phyloP scores from a whole-genome alignment of 2,797 vertebrate genomes.

The Melanotaenia pygmaea region DNA sequence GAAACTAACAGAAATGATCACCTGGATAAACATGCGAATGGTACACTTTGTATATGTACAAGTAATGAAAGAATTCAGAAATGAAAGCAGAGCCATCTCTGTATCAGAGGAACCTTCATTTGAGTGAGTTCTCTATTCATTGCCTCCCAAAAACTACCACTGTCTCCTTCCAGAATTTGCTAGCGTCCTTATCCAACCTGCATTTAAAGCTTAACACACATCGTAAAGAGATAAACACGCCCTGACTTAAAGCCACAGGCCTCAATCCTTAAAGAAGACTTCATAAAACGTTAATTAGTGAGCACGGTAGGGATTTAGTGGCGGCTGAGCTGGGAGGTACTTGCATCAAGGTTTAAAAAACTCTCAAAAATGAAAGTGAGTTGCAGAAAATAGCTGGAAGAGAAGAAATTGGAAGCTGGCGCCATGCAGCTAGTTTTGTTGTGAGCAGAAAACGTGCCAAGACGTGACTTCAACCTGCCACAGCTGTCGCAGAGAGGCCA shows the following conservation, averaged over 20 bases:
- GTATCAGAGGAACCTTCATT: not conserved
- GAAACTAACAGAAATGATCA: not conserved
- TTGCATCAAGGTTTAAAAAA: conserved; percentile 15
- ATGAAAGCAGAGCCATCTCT: not conserved
- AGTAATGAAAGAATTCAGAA: not conserved
- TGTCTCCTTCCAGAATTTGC: not conserved
- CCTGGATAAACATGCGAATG: not conserved
- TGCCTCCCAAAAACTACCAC: not conserved
- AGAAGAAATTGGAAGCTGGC: conserved; percentile 10
- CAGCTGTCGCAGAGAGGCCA: conserved; percentile 9
- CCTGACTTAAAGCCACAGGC: conserved; percentile 50
- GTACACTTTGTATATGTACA: not conserved
- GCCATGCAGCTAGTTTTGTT: conserved; percentile 5
- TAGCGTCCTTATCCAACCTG: conserved; percentile 24
- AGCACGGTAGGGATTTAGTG: conserved; percentile 20
- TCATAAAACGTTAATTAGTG: conserved; percentile 55
- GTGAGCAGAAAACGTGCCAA: conserved; percentile 1
- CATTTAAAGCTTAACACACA: conserved; percentile 20
- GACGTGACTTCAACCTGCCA: conserved; percentile 3
- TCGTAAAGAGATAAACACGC: conserved; percentile 48
- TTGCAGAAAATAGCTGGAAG: conserved; percentile 34
- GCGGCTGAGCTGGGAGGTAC: not conserved
- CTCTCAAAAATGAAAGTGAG: conserved; percentile 37
- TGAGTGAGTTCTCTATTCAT: not conserved
- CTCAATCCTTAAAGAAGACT: conserved; percentile 41